Percentiles rank a stretch among this genome's conserved stretches.
Conservation (phyloP, 2,797 vertebrate genomes). For the Phataginus tetradactyla region DNA sequence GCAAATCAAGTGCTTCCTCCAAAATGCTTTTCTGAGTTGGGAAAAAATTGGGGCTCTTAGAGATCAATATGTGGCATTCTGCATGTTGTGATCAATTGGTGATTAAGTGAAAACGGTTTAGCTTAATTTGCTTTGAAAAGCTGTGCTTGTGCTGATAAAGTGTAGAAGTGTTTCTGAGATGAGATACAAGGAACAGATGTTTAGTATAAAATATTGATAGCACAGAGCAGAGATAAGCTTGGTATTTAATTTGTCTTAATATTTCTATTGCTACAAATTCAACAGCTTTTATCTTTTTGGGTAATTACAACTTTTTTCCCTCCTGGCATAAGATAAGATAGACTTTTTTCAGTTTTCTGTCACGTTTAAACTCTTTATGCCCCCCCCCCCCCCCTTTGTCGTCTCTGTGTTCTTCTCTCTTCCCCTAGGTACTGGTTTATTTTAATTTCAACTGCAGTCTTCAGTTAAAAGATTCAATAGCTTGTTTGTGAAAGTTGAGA, state of each 20-base stretch:
- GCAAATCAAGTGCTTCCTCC: slow-evolving; percentile 79
- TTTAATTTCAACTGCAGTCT: slow-evolving; percentile 54
- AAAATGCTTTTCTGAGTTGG: slow-evolving; percentile 75
- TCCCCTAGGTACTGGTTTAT: slow-evolving; percentile 13
- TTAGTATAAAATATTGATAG: slow-evolving; percentile 85
- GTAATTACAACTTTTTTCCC: slow-evolving; percentile 75
- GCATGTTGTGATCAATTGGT: slow-evolving; percentile 83
- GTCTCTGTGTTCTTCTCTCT: neutral
- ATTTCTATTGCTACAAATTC: slow-evolving; percentile 83
- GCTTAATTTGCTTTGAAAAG: slow-evolving; percentile 85
- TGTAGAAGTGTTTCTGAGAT: slow-evolving; percentile 83
- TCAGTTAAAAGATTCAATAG: slow-evolving; percentile 17
- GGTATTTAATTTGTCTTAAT: slow-evolving; percentile 86
- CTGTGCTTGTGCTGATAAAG: slow-evolving; percentile 83
- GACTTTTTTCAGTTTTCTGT: slow-evolving; percentile 68
- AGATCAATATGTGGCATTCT: slow-evolving; percentile 82
- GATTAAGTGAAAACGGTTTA: slow-evolving; percentile 84
- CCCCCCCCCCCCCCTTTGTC: neutral
- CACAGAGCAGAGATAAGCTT: slow-evolving; percentile 81
- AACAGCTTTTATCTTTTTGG: slow-evolving; percentile 83
- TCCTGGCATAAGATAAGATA: slow-evolving; percentile 63
- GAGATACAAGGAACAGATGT: slow-evolving; percentile 85
- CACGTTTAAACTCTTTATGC: slow-evolving; percentile 72
- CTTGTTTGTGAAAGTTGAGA: slow-evolving; percentile 34
- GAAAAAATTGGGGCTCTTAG: slow-evolving; percentile 69